Conservation (phyloP, 2,113 vertebrate species). For the Cebus imitator region DNA sequence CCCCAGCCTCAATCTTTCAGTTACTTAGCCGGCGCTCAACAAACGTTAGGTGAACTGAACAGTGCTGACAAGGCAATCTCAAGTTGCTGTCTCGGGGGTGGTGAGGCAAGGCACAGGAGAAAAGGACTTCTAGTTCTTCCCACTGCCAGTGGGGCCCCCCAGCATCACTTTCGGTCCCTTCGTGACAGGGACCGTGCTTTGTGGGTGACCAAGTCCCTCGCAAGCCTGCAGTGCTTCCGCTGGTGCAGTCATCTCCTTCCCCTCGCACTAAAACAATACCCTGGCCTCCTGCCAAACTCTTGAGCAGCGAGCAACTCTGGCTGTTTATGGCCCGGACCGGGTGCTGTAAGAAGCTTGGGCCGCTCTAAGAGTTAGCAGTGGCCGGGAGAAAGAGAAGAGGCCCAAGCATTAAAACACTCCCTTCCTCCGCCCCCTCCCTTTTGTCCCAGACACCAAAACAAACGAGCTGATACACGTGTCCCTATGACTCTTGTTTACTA, state of each 20-base stretch:
- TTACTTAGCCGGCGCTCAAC: neutral
- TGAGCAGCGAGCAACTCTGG: neutral
- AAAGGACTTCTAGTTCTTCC: neutral
- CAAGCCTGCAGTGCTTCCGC: conserved; percentile 62
- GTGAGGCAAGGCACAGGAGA: neutral
- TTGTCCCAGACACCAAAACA: conserved; percentile 77
- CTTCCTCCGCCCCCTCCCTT: conserved; percentile 77
- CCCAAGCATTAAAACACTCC: conserved; percentile 65
- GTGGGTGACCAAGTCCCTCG: conserved; percentile 35
- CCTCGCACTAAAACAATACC: conserved; percentile 73
- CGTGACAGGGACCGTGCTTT: conserved; percentile 44
- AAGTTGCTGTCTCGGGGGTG: neutral
- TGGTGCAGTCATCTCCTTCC: conserved; percentile 73
- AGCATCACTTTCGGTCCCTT: neutral
- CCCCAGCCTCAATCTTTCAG: neutral
- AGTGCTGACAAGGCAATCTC: neutral
- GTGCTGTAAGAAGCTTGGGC: neutral
- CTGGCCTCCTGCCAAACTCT: conserved; percentile 71
- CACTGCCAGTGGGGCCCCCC: neutral
- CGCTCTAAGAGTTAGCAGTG: neutral
- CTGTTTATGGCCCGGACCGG: neutral
- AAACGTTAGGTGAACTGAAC: neutral
- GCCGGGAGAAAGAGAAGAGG: conserved; percentile 39
- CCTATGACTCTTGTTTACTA: conserved; percentile 86
- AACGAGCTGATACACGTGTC: conserved; percentile 85